Evolutionary conservation across 1,140 invertebrate genomes (phyloP).

Genomic region (Diplogasteroides magnus): DNA sequence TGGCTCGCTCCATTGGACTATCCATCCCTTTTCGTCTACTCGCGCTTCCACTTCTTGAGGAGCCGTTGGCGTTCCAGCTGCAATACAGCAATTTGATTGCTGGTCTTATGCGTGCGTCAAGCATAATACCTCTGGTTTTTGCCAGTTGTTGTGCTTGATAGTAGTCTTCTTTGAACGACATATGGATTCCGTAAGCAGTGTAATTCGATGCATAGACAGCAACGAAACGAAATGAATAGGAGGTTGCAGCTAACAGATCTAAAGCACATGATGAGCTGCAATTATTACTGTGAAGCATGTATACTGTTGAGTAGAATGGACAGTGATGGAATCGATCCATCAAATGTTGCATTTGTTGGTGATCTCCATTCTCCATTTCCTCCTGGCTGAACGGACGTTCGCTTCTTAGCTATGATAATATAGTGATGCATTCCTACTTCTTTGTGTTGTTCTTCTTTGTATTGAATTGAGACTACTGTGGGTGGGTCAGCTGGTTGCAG

Average conservation of each 20-base stretch:
- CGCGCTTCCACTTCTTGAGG: constrained; percentile 40
- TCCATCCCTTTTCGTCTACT: constrained; percentile 45
- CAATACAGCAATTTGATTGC: constrained; percentile 2
- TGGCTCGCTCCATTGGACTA: constrained; percentile 46
- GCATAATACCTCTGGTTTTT: constrained; percentile 42
- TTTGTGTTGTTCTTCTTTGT: too few species aligned
- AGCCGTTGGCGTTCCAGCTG: constrained; percentile 48
- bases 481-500: constrained; percentile 38
- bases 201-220: constrained; percentile 41
- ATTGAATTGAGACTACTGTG: constrained; percentile 40
- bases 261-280: constrained; percentile 17
- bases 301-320: constrained; percentile 6
- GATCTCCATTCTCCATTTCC: constrained; percentile 40
- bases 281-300: constrained; percentile 6
- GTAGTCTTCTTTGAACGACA: constrained; percentile 40
- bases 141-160: constrained; percentile 47
- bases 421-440: too few species aligned
- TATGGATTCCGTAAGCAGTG: constrained; percentile 30
- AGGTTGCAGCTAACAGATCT: constrained; percentile 46
- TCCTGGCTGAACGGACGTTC: constrained; percentile 33
- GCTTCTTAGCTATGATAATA: not conserved
- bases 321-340: constrained; percentile 17
- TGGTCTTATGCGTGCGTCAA: not conserved
- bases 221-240: constrained; percentile 51
- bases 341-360: constrained; percentile 44